These are phyloP conservation scores for Bambusicola thoracicus DNA, from an alignment of 2,113 vertebrate species.

Conservation along the genomic window DNA sequence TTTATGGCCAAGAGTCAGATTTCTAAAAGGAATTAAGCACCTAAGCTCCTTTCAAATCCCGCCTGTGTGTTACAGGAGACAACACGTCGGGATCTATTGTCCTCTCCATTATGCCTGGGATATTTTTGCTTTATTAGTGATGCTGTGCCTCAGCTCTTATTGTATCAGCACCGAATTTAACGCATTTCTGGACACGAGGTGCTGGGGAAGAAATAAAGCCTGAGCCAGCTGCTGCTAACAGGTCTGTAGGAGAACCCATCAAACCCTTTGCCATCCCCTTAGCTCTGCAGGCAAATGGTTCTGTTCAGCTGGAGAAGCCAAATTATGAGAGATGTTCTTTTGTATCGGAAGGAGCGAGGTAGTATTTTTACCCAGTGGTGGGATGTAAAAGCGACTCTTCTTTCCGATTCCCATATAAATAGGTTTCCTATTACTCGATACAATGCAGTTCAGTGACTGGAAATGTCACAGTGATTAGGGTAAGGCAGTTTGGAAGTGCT, in stretches of 20 bases:
- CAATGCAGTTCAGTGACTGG: neutral
- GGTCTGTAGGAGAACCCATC: neutral
- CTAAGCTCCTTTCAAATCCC: neutral
- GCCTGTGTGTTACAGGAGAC: accelerated
- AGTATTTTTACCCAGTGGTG: neutral
- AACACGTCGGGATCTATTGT: neutral
- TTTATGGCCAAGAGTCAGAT: neutral
- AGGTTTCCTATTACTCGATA: neutral
- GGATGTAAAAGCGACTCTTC: neutral
- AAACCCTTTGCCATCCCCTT: neutral
- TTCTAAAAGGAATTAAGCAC: neutral
- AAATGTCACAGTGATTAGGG: conserved; percentile 38
- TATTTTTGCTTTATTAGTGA: neutral
- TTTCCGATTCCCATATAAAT: neutral
- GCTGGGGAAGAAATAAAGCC: neutral
- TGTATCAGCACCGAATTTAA: accelerated
- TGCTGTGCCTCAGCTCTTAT: neutral
- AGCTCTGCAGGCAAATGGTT: neutral
- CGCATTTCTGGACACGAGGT: neutral
- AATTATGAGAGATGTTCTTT: neutral
- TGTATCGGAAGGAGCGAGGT: neutral
- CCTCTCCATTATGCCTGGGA: neutral
- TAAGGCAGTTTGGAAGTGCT: neutral
- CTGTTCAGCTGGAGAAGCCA: neutral
- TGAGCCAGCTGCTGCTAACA: neutral